Conservation (phyloP, 2,888 invertebrate genomes). For the Plagodis dolabraria region DNA sequence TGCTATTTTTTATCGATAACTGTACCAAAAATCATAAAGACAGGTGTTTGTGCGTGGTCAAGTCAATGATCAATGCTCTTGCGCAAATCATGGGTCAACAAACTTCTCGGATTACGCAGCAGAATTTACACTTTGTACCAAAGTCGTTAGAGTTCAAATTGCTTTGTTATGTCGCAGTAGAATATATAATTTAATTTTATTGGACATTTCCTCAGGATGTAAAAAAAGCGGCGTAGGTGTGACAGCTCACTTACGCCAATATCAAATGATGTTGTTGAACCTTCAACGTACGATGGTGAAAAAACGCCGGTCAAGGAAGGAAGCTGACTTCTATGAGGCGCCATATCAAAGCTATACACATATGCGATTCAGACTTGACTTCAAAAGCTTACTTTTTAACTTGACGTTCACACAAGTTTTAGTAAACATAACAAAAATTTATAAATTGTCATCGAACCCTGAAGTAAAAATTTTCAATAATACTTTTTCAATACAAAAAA, state of each 20-base stretch:
- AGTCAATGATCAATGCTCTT: conserved; percentile 45
- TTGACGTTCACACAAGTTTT: too few relatives aligned
- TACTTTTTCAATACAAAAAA: too few relatives aligned
- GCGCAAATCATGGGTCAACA: conserved; percentile 43
- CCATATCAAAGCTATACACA: too few relatives aligned
- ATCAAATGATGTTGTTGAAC: conserved; percentile 6
- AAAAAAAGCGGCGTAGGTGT: conserved; percentile 19
- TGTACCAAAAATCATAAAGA: conserved; percentile 36
- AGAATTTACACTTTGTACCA: conserved; percentile 4
- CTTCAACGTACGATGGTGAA: not conserved
- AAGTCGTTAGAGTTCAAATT: conserved; percentile 7
- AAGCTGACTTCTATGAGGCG: too few relatives aligned
- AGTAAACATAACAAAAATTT: too few relatives aligned
- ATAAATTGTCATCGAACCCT: too few relatives aligned
- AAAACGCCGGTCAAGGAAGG: too few relatives aligned
- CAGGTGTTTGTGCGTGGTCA: conserved; percentile 45
- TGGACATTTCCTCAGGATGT: conserved; percentile 21
- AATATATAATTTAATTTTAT: conserved; percentile 23
- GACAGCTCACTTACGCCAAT: not conserved
- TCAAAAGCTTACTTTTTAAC: too few relatives aligned
- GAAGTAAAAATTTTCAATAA: too few relatives aligned
- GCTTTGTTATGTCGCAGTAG: not conserved
- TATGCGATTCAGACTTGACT: too few relatives aligned
- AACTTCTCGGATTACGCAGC: conserved; percentile 26
- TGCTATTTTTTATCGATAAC: conserved; percentile 19